A percentile compares a stretch with the other conserved stretches of the same genome.
These are phyloP conservation scores for Drosophila arizonae DNA, from an alignment of 1,140 invertebrate species.

Conservation along the genomic window DNA sequence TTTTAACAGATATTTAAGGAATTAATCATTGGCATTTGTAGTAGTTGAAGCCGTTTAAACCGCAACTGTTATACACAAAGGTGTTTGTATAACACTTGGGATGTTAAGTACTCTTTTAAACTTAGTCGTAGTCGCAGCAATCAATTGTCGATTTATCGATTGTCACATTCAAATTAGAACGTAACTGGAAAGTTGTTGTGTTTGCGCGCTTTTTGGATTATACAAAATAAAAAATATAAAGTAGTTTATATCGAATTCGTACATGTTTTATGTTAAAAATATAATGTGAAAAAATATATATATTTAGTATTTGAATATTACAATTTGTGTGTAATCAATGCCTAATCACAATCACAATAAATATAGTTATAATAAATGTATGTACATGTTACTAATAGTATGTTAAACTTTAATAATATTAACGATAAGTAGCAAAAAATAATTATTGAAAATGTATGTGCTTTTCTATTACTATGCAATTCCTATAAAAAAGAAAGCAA, in stretches of 20 bases:
- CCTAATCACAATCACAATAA: background rate
- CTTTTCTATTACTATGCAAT: background rate
- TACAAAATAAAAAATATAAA: background rate
- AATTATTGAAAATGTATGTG: background rate
- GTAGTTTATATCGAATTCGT: background rate
- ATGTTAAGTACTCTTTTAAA: background rate
- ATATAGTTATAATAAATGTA: background rate
- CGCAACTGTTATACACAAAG: background rate
- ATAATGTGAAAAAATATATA: too few relatives aligned
- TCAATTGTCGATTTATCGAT: constrained; percentile 6
- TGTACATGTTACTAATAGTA: background rate
- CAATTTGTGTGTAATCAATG: too few relatives aligned
- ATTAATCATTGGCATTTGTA: background rate
- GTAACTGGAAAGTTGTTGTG: background rate
- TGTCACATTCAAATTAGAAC: background rate
- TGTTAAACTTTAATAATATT: background rate
- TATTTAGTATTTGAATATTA: background rate
- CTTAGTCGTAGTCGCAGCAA: background rate
- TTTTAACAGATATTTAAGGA: background rate
- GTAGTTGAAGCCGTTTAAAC: background rate
- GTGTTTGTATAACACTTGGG: background rate
- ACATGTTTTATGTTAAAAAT: too few relatives aligned
- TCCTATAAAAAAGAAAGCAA: background rate
- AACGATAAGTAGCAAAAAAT: background rate
- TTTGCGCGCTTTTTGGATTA: background rate